Percentiles rank a stretch among this genome's conserved stretches.
Conservation (phyloP, 2,797 vertebrate species). For the Lithobates sylvaticus region DNA sequence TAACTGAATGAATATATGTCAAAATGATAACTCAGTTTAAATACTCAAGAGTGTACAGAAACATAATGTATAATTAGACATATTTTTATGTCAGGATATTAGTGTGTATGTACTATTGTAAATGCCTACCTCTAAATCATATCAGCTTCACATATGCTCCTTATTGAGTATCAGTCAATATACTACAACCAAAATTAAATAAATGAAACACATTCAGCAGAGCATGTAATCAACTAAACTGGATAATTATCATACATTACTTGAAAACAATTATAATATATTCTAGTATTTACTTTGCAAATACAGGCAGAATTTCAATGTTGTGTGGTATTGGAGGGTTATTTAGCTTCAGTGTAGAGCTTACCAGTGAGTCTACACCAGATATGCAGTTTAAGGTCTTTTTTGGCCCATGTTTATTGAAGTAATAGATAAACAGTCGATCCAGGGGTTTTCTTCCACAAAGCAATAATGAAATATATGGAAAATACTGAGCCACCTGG, state of each 20-base stretch:
- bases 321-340: too few species aligned
- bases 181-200: not conserved
- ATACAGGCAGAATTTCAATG: not conserved
- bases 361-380: too few species aligned
- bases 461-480: too few species aligned
- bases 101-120: not conserved
- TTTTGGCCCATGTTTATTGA: too few species aligned
- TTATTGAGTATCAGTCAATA: not conserved
- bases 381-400: too few species aligned
- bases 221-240: slow-evolving; percentile 13
- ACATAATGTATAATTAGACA: slow-evolving; percentile 9
- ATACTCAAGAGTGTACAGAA: not conserved
- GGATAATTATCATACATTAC: slow-evolving; percentile 27
- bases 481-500: too few species aligned
- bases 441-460: too few species aligned
- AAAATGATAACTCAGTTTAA: not conserved
- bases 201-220: not conserved
- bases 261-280: slow-evolving; percentile 8
- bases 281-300: slow-evolving; percentile 13
- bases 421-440: too few species aligned
- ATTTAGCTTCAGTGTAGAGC: too few species aligned
- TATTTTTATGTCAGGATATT: slow-evolving; percentile 2
- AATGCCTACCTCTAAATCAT: slow-evolving; percentile 10
- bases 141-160: not conserved
- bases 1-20: slow-evolving; percentile 2